Conservation (phyloP, 2,888 invertebrate species). For the Philaethria dido region DNA sequence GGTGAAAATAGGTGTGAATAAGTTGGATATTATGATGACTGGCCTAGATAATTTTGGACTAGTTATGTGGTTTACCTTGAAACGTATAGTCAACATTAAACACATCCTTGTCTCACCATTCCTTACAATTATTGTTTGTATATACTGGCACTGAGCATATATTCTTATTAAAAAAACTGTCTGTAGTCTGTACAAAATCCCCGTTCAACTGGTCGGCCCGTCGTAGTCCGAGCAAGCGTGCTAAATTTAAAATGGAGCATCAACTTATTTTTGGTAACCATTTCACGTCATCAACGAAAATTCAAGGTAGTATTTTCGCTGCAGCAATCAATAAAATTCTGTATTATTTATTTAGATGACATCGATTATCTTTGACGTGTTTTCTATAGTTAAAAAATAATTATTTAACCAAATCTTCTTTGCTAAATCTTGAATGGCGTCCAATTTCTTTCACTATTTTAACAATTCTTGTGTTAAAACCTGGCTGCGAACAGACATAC, state of each 20-base stretch:
- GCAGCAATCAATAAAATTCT: constrained; percentile 32
- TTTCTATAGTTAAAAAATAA: neutral
- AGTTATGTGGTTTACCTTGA: constrained; percentile 77
- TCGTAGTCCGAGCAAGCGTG: constrained; percentile 73
- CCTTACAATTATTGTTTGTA: constrained; percentile 56
- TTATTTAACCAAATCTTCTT: neutral
- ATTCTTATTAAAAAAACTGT: constrained; percentile 62
- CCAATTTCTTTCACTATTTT: constrained; percentile 3
- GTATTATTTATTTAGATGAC: neutral
- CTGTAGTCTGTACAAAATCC: constrained; percentile 77
- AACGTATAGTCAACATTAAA: constrained; percentile 58
- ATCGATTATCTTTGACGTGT: neutral
- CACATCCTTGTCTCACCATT: constrained; percentile 59
- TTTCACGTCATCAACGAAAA: constrained; percentile 75
- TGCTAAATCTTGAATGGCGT: constrained; percentile 1
- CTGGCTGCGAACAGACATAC: neutral
- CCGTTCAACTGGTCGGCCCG: constrained; percentile 76
- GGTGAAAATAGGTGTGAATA: constrained; percentile 82
- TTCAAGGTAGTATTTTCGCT: constrained; percentile 45
- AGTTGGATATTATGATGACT: constrained; percentile 76
- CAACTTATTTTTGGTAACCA: constrained; percentile 79
- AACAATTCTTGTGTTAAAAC: neutral
- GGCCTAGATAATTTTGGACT: constrained; percentile 71
- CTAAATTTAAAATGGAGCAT: constrained; percentile 83
- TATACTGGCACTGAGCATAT: constrained; percentile 55